Evolutionary conservation across 2,797 vertebrate genomes (phyloP).

Genomic region (Thaleichthys pacificus): DNA sequence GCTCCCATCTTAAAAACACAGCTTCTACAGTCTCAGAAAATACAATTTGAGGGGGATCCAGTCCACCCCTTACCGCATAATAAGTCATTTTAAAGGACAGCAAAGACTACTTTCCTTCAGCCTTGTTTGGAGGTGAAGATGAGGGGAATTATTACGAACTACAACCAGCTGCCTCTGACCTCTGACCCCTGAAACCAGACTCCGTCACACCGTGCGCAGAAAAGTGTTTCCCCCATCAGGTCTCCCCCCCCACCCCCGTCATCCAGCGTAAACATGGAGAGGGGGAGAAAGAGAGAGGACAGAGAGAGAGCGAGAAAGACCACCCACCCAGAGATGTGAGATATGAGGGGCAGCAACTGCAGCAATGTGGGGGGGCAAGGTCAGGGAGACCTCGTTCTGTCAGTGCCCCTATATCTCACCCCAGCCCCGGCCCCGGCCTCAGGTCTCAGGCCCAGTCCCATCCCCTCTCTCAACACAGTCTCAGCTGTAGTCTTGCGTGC

Average conservation of each 20-base stretch:
- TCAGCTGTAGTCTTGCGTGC: no score
- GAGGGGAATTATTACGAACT: no score
- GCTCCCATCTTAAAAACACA: background rate
- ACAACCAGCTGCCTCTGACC: slow-evolving; percentile 1
- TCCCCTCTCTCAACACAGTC: background rate
- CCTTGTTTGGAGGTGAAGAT: no score
- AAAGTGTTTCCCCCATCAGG: slow-evolving; percentile 41
- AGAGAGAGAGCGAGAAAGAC: no score
- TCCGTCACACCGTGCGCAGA: slow-evolving; percentile 29
- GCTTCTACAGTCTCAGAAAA: no score
- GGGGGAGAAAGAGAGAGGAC: slow-evolving; percentile 10
- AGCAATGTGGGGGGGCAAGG: slow-evolving; percentile 34
- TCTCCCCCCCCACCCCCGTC: slow-evolving; percentile 39
- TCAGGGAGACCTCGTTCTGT: slow-evolving; percentile 39
- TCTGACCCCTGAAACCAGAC: slow-evolving; percentile 29
- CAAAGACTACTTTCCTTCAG: no score
- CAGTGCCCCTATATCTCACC: background rate
- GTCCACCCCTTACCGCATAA: background rate
- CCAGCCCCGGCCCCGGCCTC: background rate
- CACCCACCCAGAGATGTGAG: slow-evolving; percentile 52
- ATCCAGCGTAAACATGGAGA: slow-evolving; percentile 52
- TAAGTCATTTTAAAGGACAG: no score
- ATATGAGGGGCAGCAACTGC: slow-evolving; percentile 47
- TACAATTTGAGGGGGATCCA: no score
- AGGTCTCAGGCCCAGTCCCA: background rate